Evolutionary conservation across 2,797 vertebrate species (phyloP), one percentile per base, ranked within the genome.

Genomic region (Alca torda): DNA sequence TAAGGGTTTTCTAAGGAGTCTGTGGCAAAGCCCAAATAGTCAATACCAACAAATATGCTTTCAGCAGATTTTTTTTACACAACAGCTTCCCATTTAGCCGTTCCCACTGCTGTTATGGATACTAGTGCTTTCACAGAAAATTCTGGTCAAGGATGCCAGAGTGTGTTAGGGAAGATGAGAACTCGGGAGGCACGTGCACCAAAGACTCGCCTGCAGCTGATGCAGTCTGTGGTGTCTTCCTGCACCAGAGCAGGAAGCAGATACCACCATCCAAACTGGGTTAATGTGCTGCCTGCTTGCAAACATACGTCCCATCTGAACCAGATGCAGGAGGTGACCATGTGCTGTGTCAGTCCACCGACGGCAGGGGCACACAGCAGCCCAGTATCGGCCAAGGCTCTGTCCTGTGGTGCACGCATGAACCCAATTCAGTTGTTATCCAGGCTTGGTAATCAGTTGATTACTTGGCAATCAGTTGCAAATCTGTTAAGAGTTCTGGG

Each of bases 401-500:
- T 3, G 2, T 72, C 33, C 48, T 16, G 16, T 1, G 0, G 0
- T 19, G 26, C 37, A 13, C 1, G 1, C 24, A 1, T 2, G 6
- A 67, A 30, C 28, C 25, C 1, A 0, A 10, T 18, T 13, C 3
- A 8, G 7, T 54, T 83, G 41, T 54, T 60, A 50, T 10, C 45
- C 0, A 0, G 2, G 60, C 31, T 64, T 21, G 1, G 13, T 21
- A 78, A 68, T 9, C 3, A 5, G 5, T 2, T 54, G 56, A 17
- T 45, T 45, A 45, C 28, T 60, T 21, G 1, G 13, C 19, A 78
- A 63, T 9, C 3, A 5, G 5, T 2, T 54, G 56, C 37, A 83
- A 37, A 81, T 56, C 26, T 68, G 14, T 51, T 64, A 15, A 12
- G 13, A 48, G 50, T 17, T 84, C 43, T 43, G 6, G 3, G 13